Conservation (phyloP, 1,140 invertebrate genomes). For the Cyphomyrmex costatus region DNA sequence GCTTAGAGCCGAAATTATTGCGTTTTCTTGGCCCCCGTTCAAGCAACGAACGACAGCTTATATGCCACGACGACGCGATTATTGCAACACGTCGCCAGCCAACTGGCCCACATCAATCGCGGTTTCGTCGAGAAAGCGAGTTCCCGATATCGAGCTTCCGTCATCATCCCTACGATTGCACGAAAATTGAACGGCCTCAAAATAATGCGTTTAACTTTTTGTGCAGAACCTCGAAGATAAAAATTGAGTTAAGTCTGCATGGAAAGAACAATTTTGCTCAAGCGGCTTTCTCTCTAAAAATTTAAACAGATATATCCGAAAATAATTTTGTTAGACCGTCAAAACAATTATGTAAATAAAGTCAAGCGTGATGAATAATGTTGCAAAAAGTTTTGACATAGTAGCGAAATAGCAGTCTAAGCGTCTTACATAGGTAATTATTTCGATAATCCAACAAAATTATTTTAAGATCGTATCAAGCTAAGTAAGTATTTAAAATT, state of each 20-base stretch:
- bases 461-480: no score
- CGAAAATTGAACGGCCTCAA: not conserved
- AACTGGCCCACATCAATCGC: slow-evolving; percentile 77
- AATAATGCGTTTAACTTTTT: not conserved
- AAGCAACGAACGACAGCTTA: slow-evolving; percentile 69
- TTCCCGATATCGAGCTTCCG: not conserved
- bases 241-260: not conserved
- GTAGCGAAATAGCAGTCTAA: no score
- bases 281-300: no score
- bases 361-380: no score
- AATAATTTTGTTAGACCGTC: no score
- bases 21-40: slow-evolving; percentile 79
- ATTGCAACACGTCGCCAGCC: slow-evolving; percentile 77
- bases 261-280: no score
- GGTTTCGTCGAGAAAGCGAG: not conserved
- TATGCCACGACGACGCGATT: slow-evolving; percentile 73
- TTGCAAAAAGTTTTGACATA: no score
- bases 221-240: not conserved
- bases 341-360: no score
- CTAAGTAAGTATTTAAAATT: no score
- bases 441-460: no score
- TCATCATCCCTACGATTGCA: not conserved
- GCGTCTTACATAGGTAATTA: no score
- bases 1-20: slow-evolving; percentile 80
- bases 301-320: no score